A percentile compares a stretch with the other conserved stretches of the same genome.
Conservation (phyloP, 2,888 invertebrate genomes). For the Hybos culiciformis region DNA sequence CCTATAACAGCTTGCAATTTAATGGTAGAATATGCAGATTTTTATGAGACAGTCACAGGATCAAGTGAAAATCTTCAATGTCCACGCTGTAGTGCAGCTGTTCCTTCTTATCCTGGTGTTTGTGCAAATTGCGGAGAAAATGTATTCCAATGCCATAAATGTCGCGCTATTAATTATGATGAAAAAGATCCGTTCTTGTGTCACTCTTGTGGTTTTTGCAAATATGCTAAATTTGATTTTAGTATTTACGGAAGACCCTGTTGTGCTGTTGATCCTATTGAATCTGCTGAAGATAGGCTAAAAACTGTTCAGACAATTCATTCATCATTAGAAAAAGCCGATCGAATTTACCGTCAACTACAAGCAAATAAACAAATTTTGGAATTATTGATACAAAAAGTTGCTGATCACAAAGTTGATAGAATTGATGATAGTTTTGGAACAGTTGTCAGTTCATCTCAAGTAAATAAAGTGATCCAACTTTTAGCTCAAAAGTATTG, state of each 20-base stretch:
- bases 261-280: slow-evolving; percentile 94
- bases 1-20: slow-evolving; percentile 96
- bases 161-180: slow-evolving; percentile 96
- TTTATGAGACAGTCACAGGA: slow-evolving; percentile 83
- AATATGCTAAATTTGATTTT: slow-evolving; percentile 98
- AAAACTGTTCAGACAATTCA: slow-evolving; percentile 90
- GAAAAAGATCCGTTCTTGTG: slow-evolving; percentile 98
- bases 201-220: slow-evolving; percentile 97
- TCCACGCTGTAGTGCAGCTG: slow-evolving; percentile 90
- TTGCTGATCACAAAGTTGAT: slow-evolving; percentile 73
- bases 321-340: slow-evolving; percentile 82
- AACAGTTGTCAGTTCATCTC: slow-evolving; percentile 40
- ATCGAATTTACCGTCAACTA: slow-evolving; percentile 81
- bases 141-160: slow-evolving; percentile 98
- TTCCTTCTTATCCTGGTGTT: slow-evolving; percentile 94
- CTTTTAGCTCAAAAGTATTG: slow-evolving; percentile 90
- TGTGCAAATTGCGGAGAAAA: slow-evolving; percentile 81
- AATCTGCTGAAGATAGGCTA: slow-evolving; percentile 91
- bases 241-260: slow-evolving; percentile 80
- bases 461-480: slow-evolving; percentile 87
- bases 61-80: slow-evolving; percentile 90
- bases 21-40: slow-evolving; percentile 97
- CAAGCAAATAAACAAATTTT: slow-evolving; percentile 80
- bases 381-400: slow-evolving; percentile 72
- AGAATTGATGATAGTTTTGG: slow-evolving; percentile 42